Conservation (phyloP, 2,888 invertebrate species). For the Megamerina dolium region DNA sequence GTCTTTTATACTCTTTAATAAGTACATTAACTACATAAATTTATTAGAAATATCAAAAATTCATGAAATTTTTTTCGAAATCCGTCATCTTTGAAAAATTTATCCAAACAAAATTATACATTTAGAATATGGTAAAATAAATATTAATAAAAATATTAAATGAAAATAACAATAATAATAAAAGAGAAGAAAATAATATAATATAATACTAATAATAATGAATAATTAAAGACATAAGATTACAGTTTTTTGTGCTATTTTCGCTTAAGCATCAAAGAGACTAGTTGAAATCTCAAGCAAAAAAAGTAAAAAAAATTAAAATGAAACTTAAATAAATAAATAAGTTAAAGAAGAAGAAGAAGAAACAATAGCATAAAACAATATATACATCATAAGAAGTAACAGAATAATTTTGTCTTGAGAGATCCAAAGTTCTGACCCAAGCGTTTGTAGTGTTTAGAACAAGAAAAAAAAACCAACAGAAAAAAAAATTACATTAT, state of each 20-base stretch:
- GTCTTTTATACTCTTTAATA: no score
- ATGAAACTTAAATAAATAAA: constrained; percentile 17
- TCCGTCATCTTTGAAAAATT: constrained; percentile 4
- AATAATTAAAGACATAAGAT: no score
- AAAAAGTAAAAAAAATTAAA: constrained; percentile 12
- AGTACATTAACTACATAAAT: no score
- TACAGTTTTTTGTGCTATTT: constrained; percentile 41
- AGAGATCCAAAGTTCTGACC: constrained; percentile 14
- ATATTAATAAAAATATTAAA: constrained; percentile 20
- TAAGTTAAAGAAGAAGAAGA: constrained; percentile 18
- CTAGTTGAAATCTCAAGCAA: constrained; percentile 32
- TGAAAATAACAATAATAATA: constrained; percentile 14
- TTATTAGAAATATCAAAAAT: no score
- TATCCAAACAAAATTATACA: constrained; percentile 16
- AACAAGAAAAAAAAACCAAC: constrained; percentile 11
- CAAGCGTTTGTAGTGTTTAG: constrained; percentile 18
- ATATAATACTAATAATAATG: constrained; percentile 25
- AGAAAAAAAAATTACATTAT: constrained; percentile 5
- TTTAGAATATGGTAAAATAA: constrained; percentile 35
- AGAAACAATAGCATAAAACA: constrained; percentile 11
- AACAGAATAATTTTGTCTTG: no score
- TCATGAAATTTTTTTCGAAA: not conserved
- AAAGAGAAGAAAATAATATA: constrained; percentile 16
- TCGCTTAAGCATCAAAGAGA: constrained; percentile 35
- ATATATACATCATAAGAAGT: no score